phyloP scores from a whole-genome alignment of 2,797 vertebrate genomes.

The Peromyscus melanophrys region DNA sequence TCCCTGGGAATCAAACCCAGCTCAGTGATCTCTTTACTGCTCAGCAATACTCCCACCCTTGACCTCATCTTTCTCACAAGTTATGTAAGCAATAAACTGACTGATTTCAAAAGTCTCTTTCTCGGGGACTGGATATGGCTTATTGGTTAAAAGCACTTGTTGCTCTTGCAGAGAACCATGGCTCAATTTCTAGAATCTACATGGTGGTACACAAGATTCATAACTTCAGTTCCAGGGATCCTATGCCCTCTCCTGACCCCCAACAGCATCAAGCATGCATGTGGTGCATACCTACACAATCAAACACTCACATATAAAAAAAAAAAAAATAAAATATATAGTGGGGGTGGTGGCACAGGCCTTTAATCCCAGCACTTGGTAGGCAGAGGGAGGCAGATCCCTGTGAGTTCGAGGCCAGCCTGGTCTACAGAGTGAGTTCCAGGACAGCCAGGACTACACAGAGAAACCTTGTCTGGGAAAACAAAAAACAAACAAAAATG shows the following conservation, averaged over 20 bases:
- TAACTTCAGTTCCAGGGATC: background rate
- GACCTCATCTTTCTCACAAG: background rate
- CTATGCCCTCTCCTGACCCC: background rate
- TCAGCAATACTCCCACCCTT: background rate
- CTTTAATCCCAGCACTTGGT: background rate
- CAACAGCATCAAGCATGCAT: background rate
- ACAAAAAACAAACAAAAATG: background rate
- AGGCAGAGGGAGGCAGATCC: background rate
- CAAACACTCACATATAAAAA: background rate
- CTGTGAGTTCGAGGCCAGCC: background rate
- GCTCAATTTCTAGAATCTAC: background rate
- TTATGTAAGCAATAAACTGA: constrained; percentile 6
- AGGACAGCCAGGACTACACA: background rate
- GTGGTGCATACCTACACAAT: background rate
- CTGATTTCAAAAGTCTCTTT: constrained; percentile 37
- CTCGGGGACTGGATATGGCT: background rate
- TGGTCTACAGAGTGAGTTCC: background rate
- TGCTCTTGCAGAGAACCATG: background rate
- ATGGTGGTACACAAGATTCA: background rate
- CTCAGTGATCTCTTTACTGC: background rate
- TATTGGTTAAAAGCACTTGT: background rate
- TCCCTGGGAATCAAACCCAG: background rate
- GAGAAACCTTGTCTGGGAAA: background rate
- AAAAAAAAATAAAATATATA: background rate
- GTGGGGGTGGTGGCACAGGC: background rate